Evolutionary conservation across 2,888 invertebrate species (phyloP), one percentile per base, ranked within the genome.

Genomic region (Ophonus ardosiacus): DNA sequence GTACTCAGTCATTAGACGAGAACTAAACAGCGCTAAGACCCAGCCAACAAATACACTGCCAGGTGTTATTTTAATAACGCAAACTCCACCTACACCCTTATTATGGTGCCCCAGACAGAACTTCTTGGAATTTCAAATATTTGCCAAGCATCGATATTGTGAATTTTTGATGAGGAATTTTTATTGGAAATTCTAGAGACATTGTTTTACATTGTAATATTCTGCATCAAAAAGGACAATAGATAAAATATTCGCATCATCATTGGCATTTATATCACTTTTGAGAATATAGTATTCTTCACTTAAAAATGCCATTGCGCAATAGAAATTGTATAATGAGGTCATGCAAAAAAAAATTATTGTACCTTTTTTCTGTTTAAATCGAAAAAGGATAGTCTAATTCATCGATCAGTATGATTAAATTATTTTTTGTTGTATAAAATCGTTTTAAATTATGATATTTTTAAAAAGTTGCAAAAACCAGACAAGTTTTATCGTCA

Each of bases 1-100:
- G 89, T 90, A 90, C 90, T 90, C 90, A 90, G 90, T 90, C 90
- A 90, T 91, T 61, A 40, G 18, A 80, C 61, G 83, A 17, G 59
- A 71, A 83, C 83, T 83, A 82, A 63, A 68, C 82, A 17, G 59
- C 57, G 51, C 51, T 68, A 84, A 76, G 76, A 84, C 63, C 21
- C 18, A 17, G 18, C 76, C 57, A 74, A 83, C 83, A 76, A 83
- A 83, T 83, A 85, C 85, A 71, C 80, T 80, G 79, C 56, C 84
- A 85, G 79, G 85, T 85, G 85, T 80, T 85, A 80, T 85, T 85
- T 85, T 84, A 78, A 78, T 84, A 84, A 84, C 84, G 24, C 43
- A 40, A 71, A 61, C 59, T 2, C 10, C 31, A 31, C 31, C 31
- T 43, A 31, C 10, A 18, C 40, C 15, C 31, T 68, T 68, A 68